Conservation (phyloP, 2,113 vertebrate genomes). For the Sylvicapra grimmia region DNA sequence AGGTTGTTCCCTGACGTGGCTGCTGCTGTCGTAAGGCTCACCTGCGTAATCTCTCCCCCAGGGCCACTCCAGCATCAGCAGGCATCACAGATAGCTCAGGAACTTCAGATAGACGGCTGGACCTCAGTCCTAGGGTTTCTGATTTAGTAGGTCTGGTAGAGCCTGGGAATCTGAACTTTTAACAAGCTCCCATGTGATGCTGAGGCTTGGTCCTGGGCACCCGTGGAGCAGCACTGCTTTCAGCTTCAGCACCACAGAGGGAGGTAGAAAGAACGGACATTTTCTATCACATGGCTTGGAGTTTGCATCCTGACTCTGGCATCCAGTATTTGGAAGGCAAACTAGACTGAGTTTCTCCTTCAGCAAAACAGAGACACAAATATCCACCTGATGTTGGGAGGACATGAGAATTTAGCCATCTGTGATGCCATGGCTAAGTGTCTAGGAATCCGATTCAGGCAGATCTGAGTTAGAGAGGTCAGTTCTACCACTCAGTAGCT, state of each 20-base stretch:
- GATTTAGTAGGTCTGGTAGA: background rate
- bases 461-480: background rate
- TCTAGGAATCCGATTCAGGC: background rate
- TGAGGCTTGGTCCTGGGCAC: background rate
- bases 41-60: background rate
- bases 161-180: background rate
- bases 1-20: background rate
- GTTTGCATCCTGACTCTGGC: background rate
- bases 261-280: rapidly evolving
- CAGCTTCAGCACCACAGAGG: background rate
- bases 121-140: background rate
- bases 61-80: rapidly evolving
- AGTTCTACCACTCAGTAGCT: background rate
- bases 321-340: background rate
- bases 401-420: background rate
- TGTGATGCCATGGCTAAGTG: background rate
- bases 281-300: background rate
- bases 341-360: background rate
- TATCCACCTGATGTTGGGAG: background rate
- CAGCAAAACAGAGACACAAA: background rate
- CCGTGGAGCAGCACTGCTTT: rapidly evolving
- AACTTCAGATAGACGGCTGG: background rate
- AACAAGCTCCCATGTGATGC: background rate
- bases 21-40: background rate
- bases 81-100: background rate